phyloP scores from a whole-genome alignment of 1,140 invertebrate genomes.

The Lerema accius region DNA sequence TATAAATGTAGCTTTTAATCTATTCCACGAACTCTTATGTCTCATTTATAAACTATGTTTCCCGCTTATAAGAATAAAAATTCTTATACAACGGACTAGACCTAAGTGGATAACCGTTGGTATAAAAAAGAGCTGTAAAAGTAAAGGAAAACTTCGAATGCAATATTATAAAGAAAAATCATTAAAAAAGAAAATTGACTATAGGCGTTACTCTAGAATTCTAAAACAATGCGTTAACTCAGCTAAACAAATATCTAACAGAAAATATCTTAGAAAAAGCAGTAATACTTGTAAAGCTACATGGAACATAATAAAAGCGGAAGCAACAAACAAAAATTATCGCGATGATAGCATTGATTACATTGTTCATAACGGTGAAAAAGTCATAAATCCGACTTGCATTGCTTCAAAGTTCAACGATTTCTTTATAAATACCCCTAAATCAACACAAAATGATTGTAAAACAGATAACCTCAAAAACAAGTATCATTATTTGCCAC shows the following conservation, averaged over 20 bases:
- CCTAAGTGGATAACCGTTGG: not conserved
- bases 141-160: not conserved
- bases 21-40: not conserved
- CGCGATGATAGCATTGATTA: not conserved
- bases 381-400: not conserved
- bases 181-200: not conserved
- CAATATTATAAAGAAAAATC: not conserved
- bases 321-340: not conserved
- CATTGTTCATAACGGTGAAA: not conserved
- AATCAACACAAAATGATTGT: too few species aligned
- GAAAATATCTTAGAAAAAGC: not conserved
- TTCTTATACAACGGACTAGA: not conserved
- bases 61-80: not conserved
- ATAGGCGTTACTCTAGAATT: not conserved
- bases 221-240: not conserved
- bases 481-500: not conserved
- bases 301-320: not conserved
- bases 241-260: not conserved
- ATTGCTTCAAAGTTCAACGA: not conserved
- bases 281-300: not conserved
- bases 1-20: not conserved
- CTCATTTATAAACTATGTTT: conserved; percentile 4
- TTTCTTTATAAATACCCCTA: too few species aligned
- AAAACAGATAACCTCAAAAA: too few species aligned
- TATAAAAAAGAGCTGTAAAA: not conserved